These are phyloP conservation scores for Pangasius sanitwongsei DNA, from an alignment of 2,797 vertebrate species.

Conservation along the genomic window DNA sequence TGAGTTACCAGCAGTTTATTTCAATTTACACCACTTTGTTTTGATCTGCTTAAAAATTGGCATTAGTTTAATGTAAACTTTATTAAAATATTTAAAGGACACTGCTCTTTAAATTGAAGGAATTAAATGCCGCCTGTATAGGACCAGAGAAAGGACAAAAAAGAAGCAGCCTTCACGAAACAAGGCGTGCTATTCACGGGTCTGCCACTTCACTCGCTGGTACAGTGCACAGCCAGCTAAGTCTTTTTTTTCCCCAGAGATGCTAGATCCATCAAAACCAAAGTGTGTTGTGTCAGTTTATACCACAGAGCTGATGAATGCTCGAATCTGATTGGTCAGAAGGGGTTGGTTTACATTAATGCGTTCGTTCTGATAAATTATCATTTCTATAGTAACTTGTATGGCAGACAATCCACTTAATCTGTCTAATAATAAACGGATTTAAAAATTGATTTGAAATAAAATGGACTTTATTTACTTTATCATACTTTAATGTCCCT, in stretches of 20 bases:
- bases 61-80: not conserved
- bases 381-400: not conserved
- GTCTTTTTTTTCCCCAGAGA: constrained; percentile 45
- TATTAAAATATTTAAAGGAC: not conserved
- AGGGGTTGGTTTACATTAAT: not conserved
- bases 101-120: not conserved
- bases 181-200: constrained; percentile 71
- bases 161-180: constrained; percentile 51
- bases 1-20: not conserved
- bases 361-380: not conserved
- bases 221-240: constrained; percentile 67
- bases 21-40: not conserved
- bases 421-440: not conserved
- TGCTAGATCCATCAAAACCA: constrained; percentile 62
- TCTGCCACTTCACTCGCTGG: constrained; percentile 71
- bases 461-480: too few species aligned
- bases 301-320: constrained; percentile 29
- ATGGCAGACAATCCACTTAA: not conserved
- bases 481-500: too few species aligned
- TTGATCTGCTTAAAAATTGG: not conserved
- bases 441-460: not conserved
- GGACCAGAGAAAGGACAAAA: constrained; percentile 38
- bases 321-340: not conserved
- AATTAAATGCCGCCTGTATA: not conserved
- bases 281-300: constrained; percentile 31